Evolutionary conservation across 2,888 invertebrate genomes (phyloP).

Genomic region (Troides aeacus): DNA sequence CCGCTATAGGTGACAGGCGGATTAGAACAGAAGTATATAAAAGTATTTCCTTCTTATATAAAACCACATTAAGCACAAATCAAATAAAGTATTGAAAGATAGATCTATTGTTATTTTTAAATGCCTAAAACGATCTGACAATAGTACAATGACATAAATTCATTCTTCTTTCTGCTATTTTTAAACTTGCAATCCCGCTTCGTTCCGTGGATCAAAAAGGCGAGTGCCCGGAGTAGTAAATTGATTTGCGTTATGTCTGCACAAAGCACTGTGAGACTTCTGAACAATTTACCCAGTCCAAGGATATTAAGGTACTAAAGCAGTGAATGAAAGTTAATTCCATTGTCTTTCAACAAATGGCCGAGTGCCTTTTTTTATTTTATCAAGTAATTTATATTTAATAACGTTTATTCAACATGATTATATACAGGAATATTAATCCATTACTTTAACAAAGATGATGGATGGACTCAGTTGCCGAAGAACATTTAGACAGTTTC

Average conservation of each 20-base stretch:
- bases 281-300: conserved; percentile 17
- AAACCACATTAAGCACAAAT: not conserved
- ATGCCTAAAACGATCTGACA: not conserved
- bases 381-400: not conserved
- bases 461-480: no score
- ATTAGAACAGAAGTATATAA: no score
- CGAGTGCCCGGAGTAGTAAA: conserved; percentile 14
- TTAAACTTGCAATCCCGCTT: conserved; percentile 14
- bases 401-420: not conserved
- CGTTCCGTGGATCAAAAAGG: conserved; percentile 17
- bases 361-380: not conserved
- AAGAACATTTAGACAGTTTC: no score
- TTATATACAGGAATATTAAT: not conserved
- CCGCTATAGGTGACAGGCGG: no score
- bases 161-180: not conserved
- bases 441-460: not conserved
- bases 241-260: conserved; percentile 22
- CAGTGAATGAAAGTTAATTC: conserved; percentile 4
- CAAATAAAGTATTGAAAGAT: not conserved
- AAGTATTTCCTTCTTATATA: no score
- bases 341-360: not conserved
- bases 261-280: conserved; percentile 19
- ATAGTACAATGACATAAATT: not conserved
- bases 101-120: not conserved
- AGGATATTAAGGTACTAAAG: conserved; percentile 6